Percentiles rank a stretch among this genome's conserved stretches.
These are phyloP conservation scores for Leucophora obtusa DNA, from an alignment of 2,888 invertebrate species.

Conservation along the genomic window DNA sequence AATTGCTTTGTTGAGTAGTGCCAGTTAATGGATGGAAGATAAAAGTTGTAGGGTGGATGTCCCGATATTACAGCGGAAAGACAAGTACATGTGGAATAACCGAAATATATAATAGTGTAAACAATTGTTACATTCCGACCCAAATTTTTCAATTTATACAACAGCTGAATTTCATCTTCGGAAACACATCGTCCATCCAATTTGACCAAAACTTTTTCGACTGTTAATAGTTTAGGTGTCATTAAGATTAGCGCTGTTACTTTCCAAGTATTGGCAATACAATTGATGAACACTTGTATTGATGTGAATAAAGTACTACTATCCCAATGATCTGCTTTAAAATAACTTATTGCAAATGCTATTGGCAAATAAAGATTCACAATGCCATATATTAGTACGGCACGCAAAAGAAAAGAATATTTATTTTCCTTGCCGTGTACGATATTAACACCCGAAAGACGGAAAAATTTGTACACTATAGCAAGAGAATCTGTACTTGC, in stretches of 20 bases:
- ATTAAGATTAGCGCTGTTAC: too few relatives aligned
- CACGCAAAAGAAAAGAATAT: slow-evolving; percentile 46
- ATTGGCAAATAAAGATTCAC: slow-evolving; percentile 61
- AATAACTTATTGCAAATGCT: too few relatives aligned
- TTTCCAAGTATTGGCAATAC: slow-evolving; percentile 61
- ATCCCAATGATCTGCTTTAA: slow-evolving; percentile 45
- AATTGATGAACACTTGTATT: slow-evolving; percentile 66
- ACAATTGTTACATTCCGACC: slow-evolving; percentile 60
- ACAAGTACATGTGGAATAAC: too few relatives aligned
- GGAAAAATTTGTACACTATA: too few relatives aligned
- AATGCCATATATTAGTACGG: slow-evolving; percentile 45
- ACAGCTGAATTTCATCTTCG: slow-evolving; percentile 51
- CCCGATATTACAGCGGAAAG: too few relatives aligned
- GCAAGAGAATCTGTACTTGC: too few relatives aligned
- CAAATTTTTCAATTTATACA: slow-evolving; percentile 47
- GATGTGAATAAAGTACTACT: slow-evolving; percentile 62
- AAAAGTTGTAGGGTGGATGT: too few relatives aligned
- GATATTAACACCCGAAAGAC: too few relatives aligned
- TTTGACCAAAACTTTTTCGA: slow-evolving; percentile 60
- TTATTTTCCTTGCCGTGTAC: slow-evolving; percentile 48
- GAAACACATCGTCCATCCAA: slow-evolving; percentile 65
- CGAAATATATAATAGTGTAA: slow-evolving; percentile 59
- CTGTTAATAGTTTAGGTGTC: slow-evolving; percentile 50
- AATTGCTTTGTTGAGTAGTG: too few relatives aligned
- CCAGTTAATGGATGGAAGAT: too few relatives aligned